phyloP scores from a whole-genome alignment of 92 coral and sea anemone genomes.

The Porites rus region DNA sequence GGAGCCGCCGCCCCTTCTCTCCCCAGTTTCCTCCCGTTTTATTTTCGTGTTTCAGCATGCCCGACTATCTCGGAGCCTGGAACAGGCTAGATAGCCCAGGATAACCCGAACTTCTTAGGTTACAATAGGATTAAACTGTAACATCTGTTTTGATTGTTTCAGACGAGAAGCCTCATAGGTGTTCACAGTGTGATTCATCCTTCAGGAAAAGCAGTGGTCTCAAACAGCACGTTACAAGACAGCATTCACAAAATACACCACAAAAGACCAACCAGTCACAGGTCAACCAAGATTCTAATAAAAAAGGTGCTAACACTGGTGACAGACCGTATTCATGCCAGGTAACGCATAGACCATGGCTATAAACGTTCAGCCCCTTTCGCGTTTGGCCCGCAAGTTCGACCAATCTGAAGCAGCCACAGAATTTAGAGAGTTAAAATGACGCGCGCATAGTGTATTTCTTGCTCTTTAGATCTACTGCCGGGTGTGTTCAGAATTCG shows the following conservation, averaged over 20 bases:
- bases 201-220: constrained; percentile 48
- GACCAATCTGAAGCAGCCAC: too few relatives aligned
- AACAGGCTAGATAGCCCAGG: too few relatives aligned
- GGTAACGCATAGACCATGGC: background rate
- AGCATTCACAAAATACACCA: constrained; percentile 28
- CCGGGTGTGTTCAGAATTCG: too few relatives aligned
- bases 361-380: background rate
- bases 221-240: constrained; percentile 48
- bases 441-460: too few relatives aligned
- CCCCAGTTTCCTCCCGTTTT: too few relatives aligned
- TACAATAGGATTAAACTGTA: background rate
- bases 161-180: constrained; percentile 45
- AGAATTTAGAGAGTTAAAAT: too few relatives aligned
- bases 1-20: too few relatives aligned
- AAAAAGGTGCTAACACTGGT: background rate
- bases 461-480: too few relatives aligned
- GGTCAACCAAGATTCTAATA: background rate
- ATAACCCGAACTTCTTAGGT: too few relatives aligned
- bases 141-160: background rate
- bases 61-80: too few relatives aligned
- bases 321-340: constrained; percentile 51
- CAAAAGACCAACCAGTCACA: constrained; percentile 16
- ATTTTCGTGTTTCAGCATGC: too few relatives aligned
- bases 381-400: too few relatives aligned
- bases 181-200: constrained; percentile 40